Conservation (phyloP, 2,888 invertebrate species). For the Drosophila mettleri region DNA sequence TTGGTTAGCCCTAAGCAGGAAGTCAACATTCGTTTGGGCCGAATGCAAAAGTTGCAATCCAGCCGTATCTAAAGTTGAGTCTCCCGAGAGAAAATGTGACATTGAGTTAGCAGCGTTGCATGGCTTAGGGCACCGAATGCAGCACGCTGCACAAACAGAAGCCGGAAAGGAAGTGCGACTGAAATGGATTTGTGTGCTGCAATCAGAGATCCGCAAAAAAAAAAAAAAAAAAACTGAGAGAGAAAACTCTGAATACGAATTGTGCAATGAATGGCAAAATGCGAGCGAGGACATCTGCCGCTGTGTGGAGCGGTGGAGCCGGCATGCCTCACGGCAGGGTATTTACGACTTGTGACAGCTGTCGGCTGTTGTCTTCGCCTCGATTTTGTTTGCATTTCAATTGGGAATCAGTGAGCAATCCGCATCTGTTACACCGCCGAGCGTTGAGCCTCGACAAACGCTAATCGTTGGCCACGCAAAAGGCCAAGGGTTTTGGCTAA, state of each 20-base stretch:
- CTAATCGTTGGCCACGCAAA: constrained; percentile 51
- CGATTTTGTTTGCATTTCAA: constrained; percentile 58
- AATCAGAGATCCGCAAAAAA: constrained; percentile 34
- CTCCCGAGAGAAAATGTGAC: constrained; percentile 7
- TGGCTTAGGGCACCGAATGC: constrained; percentile 6
- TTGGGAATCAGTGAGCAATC: constrained; percentile 44
- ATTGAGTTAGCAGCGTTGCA: constrained; percentile 24
- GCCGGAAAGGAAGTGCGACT: constrained; percentile 14
- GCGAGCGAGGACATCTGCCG: neutral
- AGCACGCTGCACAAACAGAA: constrained; percentile 29
- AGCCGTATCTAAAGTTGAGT: constrained; percentile 3
- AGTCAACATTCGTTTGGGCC: constrained; percentile 15
- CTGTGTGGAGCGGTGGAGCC: no score
- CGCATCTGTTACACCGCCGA: constrained; percentile 3
- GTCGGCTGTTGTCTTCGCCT: constrained; percentile 8
- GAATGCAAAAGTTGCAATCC: constrained; percentile 2
- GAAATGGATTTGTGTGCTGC: constrained; percentile 37
- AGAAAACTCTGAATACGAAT: constrained; percentile 30
- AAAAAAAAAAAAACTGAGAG: no score
- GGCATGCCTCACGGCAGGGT: no score
- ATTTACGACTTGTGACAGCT: constrained; percentile 17
- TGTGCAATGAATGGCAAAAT: constrained; percentile 50
- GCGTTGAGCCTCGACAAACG: constrained; percentile 23
- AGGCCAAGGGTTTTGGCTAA: constrained; percentile 23
- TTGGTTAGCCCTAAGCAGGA: constrained; percentile 8